Evolutionary conservation across 2,797 vertebrate genomes (phyloP).

Genomic region (Propithecus deckenii): DNA sequence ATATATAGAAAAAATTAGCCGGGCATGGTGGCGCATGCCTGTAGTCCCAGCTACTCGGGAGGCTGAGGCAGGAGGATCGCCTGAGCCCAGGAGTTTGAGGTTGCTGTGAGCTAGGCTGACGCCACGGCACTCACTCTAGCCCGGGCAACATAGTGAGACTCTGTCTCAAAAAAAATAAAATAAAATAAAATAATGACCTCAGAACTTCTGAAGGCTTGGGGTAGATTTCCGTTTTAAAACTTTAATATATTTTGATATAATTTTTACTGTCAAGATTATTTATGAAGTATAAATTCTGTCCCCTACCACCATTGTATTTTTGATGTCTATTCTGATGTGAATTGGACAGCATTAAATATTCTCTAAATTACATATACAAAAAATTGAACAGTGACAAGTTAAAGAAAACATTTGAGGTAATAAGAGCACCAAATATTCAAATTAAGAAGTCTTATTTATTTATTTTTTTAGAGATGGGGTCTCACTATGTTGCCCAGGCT

Average conservation of each 20-base stretch:
- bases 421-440: neutral
- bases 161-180: too few species aligned
- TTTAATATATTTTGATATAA: neutral
- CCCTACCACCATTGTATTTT: neutral
- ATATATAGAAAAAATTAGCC: too few species aligned
- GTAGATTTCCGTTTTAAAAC: constrained; percentile 24
- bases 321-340: neutral
- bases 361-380: neutral
- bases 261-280: neutral
- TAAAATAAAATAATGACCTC: neutral
- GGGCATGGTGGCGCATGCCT: too few species aligned
- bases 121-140: too few species aligned
- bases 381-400: neutral
- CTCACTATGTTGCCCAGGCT: neutral
- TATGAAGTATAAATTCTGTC: neutral
- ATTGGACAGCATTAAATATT: neutral
- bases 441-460: neutral
- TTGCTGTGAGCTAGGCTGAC: too few species aligned
- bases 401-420: neutral
- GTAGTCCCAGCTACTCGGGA: too few species aligned
- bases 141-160: too few species aligned
- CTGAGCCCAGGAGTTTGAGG: too few species aligned
- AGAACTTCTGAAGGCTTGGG: neutral
- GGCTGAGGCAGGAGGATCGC: too few species aligned
- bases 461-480: neutral